phyloP scores from a whole-genome alignment of 1,140 invertebrate species.

The Caerostris darwini region DNA sequence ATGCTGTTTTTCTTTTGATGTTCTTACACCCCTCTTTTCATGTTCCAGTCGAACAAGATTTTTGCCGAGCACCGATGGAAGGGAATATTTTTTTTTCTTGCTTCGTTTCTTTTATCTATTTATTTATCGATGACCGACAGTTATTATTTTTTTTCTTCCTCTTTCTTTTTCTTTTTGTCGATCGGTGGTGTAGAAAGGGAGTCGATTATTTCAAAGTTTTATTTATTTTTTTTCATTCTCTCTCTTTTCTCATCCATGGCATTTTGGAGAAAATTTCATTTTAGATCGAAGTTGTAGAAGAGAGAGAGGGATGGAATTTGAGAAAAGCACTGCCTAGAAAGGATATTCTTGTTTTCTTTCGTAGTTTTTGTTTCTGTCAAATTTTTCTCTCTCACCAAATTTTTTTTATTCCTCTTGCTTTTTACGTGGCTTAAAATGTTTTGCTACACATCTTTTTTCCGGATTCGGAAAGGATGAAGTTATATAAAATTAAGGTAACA shows the following conservation, averaged over 20 bases:
- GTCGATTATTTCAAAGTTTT: not conserved
- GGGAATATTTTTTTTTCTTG: not conserved
- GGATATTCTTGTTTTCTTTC: not conserved
- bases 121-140: constrained; percentile 37
- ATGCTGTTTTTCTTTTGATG: constrained; percentile 24
- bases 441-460: not conserved
- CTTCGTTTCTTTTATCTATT: not conserved
- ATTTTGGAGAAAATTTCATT: not conserved
- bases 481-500: not conserved
- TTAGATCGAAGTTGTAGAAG: not conserved
- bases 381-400: too few relatives aligned
- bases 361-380: not conserved
- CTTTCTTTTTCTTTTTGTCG: not conserved
- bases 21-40: not conserved
- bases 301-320: not conserved
- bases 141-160: not conserved
- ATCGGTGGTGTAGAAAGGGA: not conserved
- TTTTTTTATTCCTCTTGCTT: not conserved
- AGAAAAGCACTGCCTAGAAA: not conserved
- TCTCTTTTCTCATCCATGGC: not conserved
- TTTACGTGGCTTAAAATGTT: not conserved
- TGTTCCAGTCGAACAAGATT: not conserved
- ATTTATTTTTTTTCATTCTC: not conserved
- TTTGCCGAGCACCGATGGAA: not conserved
- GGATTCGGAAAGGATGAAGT: not conserved